Conservation (phyloP, 2,797 vertebrate species). For the Sphaeramia orbicularis region DNA sequence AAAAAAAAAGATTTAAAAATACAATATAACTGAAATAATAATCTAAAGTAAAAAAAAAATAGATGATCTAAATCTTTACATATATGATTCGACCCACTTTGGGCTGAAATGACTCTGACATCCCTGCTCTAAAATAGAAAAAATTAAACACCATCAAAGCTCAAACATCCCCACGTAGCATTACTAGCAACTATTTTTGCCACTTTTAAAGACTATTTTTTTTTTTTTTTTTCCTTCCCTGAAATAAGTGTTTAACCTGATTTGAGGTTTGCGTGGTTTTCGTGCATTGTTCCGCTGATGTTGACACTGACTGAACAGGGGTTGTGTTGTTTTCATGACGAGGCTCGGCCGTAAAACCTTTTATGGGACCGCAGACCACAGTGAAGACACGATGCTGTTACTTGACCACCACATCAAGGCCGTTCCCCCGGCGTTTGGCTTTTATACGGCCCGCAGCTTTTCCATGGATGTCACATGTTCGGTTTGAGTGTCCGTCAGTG, state of each 20-base stretch:
- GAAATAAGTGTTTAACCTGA: conserved; percentile 52
- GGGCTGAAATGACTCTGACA: too few species aligned
- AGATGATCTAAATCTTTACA: too few species aligned
- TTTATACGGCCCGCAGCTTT: conserved; percentile 46
- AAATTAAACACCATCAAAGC: conserved; percentile 44
- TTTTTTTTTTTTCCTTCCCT: conserved; percentile 37
- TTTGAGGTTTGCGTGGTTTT: conserved; percentile 55
- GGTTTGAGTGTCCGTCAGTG: conserved; percentile 55
- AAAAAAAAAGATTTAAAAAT: too few species aligned
- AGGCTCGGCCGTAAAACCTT: conserved; percentile 60
- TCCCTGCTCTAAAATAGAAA: conserved; percentile 31
- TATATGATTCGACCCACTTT: too few species aligned
- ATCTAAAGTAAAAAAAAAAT: too few species aligned
- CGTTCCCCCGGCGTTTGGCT: conserved; percentile 28
- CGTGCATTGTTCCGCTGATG: conserved; percentile 49
- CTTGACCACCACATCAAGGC: conserved; percentile 75
- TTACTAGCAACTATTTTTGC: conserved; percentile 38
- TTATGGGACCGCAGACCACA: conserved; percentile 61
- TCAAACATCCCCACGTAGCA: conserved; percentile 20
- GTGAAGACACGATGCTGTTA: conserved; percentile 49
- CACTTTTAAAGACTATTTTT: conserved; percentile 26
- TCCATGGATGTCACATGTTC: conserved; percentile 56
- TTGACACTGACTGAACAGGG: conserved; percentile 53
- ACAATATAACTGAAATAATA: too few species aligned
- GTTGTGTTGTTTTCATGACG: conserved; percentile 65